Conservation (phyloP, 2,888 invertebrate species). For the Drosophila eohydei region DNA sequence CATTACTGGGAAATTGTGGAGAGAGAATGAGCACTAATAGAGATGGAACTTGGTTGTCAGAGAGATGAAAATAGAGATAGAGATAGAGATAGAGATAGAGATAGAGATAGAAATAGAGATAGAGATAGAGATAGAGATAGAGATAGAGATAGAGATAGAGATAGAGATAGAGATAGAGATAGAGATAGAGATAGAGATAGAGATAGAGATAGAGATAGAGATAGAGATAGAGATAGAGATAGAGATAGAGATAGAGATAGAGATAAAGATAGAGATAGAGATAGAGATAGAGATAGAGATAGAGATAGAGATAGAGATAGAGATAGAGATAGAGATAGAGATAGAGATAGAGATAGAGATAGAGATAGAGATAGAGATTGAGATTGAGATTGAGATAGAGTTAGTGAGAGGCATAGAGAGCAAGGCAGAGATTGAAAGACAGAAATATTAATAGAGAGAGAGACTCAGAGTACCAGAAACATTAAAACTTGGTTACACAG, state of each 20-base stretch:
- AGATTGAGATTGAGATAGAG: too few species aligned
- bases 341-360: too few species aligned
- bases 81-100: not conserved
- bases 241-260: not conserved
- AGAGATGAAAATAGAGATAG: not conserved
- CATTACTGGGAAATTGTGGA: not conserved
- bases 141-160: not conserved
- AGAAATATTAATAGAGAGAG: too few species aligned
- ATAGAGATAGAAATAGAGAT: too few species aligned
- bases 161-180: not conserved
- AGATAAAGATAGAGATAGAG: not conserved
- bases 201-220: not conserved
- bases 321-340: not conserved
- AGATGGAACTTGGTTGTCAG: not conserved
- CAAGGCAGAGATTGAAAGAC: too few species aligned
- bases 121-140: not conserved
- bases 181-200: not conserved
- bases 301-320: not conserved
- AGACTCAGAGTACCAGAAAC: too few species aligned
- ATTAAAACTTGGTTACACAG: too few species aligned
- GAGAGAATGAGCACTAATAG: not conserved
- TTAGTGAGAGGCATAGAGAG: too few species aligned
- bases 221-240: not conserved
- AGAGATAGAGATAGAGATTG: too few species aligned
- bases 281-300: not conserved